Evolutionary conservation across 1,140 invertebrate genomes (phyloP).

Genomic region (Heliconius hewitsoni): DNA sequence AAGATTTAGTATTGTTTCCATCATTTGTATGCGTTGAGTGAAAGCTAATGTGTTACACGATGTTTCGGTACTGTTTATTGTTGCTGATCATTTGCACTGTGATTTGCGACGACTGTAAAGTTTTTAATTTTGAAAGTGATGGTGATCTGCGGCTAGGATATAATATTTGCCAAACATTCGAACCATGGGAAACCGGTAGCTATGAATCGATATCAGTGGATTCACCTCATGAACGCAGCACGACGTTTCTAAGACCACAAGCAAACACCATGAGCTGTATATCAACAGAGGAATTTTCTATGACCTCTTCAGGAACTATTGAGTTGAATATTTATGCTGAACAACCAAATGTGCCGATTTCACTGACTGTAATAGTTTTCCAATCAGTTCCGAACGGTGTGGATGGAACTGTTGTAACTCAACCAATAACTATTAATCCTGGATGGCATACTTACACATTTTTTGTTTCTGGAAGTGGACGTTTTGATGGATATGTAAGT

Average conservation of each 20-base stretch:
- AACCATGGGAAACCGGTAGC: conserved; percentile 8
- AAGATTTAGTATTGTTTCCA: conserved; percentile 18
- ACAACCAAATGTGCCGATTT: conserved; percentile 33
- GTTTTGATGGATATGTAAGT: conserved; percentile 50
- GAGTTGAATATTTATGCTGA: conserved; percentile 44
- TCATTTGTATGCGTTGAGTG: conserved; percentile 15
- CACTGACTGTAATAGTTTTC: conserved; percentile 42
- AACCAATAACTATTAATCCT: neutral
- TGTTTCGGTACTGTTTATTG: conserved; percentile 26
- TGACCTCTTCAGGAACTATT: conserved; percentile 39
- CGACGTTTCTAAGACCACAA: conserved; percentile 24
- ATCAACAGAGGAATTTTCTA: conserved; percentile 41
- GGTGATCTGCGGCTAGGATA: conserved; percentile 6
- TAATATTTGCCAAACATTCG: neutral
- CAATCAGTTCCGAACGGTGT: conserved; percentile 19
- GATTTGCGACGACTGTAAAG: conserved; percentile 36
- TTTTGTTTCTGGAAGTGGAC: neutral
- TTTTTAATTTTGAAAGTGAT: conserved; percentile 28
- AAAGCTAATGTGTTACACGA: neutral
- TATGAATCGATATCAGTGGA: conserved; percentile 23
- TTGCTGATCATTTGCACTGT: conserved; percentile 26
- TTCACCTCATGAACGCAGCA: conserved; percentile 28
- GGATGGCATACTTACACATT: conserved; percentile 20
- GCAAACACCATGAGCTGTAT: conserved; percentile 43
- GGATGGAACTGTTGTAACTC: conserved; percentile 6